phyloP scores from a whole-genome alignment of 2,888 invertebrate species.

The Andrena haemorrhoa region DNA sequence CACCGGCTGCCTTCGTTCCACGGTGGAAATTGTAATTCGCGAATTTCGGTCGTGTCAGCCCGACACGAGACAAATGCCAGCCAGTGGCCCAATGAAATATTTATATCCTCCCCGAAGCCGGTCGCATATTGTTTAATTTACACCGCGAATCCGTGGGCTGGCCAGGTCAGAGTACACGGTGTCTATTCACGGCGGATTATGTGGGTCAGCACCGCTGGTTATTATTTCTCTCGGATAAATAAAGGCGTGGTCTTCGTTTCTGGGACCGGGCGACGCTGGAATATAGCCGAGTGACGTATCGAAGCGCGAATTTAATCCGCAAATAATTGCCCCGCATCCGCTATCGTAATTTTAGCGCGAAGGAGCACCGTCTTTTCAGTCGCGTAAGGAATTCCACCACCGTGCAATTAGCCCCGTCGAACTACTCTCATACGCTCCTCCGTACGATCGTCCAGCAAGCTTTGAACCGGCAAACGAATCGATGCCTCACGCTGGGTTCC shows the following conservation, averaged over 20 bases:
- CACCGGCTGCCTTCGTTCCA: conserved; percentile 10
- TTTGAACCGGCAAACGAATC: conserved; percentile 35
- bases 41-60: conserved; percentile 44
- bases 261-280: neutral
- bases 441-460: neutral
- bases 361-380: no score
- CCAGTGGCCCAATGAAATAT: conserved; percentile 49
- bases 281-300: conserved; percentile 39
- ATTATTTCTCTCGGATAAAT: conserved; percentile 43
- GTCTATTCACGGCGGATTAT: conserved; percentile 40
- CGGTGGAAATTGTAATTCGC: conserved; percentile 55
- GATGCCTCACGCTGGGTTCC: conserved; percentile 21
- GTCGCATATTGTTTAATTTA: conserved; percentile 58
- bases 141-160: conserved; percentile 5
- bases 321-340: no score
- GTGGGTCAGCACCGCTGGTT: conserved; percentile 36
- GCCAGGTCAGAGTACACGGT: conserved; percentile 34
- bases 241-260: conserved; percentile 26
- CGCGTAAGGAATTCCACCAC: no score
- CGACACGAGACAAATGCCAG: conserved; percentile 51
- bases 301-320: conserved; percentile 47
- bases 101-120: conserved; percentile 40
- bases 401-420: no score
- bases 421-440: no score
- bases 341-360: no score